phyloP scores from a whole-genome alignment of 2,888 invertebrate species.

The Protophormia terraenovae region DNA sequence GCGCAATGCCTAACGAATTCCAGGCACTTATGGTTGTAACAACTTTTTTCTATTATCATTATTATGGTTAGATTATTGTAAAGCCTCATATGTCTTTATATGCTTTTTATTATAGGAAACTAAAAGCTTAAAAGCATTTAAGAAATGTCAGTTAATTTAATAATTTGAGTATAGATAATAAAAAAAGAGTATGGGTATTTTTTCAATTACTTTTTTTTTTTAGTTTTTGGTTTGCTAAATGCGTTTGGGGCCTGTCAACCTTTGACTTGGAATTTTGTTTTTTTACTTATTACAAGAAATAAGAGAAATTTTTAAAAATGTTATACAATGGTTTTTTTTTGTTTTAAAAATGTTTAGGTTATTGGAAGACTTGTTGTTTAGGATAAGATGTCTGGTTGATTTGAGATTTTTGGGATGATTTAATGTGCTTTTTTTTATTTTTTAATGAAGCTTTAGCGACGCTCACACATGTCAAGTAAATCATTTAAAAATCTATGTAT shows the following conservation, averaged over 20 bases:
- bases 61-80: slow-evolving; percentile 26
- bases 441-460: too few species aligned
- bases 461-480: too few species aligned
- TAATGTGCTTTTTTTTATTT: too few species aligned
- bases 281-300: not conserved
- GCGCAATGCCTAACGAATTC: slow-evolving; percentile 55
- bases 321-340: not conserved
- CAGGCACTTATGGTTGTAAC: slow-evolving; percentile 24
- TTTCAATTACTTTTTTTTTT: slow-evolving; percentile 21
- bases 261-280: slow-evolving; percentile 33
- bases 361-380: not conserved
- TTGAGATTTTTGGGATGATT: too few species aligned
- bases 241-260: slow-evolving; percentile 43
- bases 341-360: not conserved
- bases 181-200: not conserved
- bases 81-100: not conserved
- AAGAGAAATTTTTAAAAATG: not conserved
- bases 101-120: slow-evolving; percentile 44
- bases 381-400: too few species aligned
- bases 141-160: slow-evolving; percentile 44
- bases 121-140: slow-evolving; percentile 55
- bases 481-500: too few species aligned
- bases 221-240: not conserved
- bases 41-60: slow-evolving; percentile 25
- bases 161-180: slow-evolving; percentile 18